phyloP scores from a whole-genome alignment of 2,113 vertebrate genomes.

The Buteo buteo region DNA sequence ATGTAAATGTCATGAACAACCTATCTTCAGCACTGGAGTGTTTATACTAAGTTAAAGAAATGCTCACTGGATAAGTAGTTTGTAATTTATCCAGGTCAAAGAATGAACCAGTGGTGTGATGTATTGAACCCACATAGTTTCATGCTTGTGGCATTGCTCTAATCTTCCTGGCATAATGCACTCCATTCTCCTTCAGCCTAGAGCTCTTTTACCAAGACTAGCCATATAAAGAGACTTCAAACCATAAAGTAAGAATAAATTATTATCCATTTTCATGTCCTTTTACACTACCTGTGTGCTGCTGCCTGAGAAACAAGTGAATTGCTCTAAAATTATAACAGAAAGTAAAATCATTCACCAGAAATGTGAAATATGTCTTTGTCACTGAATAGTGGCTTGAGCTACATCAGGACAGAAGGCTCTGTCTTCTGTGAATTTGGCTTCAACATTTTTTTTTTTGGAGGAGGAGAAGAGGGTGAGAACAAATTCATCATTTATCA shows the following conservation, averaged over 20 bases:
- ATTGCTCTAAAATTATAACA: background rate
- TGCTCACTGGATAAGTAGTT: background rate
- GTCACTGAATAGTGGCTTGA: background rate
- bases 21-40: background rate
- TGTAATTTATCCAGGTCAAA: background rate
- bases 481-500: background rate
- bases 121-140: background rate
- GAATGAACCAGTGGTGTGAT: background rate
- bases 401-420: background rate
- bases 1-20: fast-evolving
- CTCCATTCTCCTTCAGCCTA: background rate
- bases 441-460: background rate
- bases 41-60: background rate
- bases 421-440: background rate
- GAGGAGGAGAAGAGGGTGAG: background rate
- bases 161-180: background rate
- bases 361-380: background rate
- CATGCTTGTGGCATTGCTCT: background rate
- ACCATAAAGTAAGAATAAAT: background rate
- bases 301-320: background rate
- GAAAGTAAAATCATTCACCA: background rate
- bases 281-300: background rate
- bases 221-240: background rate
- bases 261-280: background rate
- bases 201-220: background rate